Conservation (phyloP, 2,888 invertebrate species). For the Beris morrisii region DNA sequence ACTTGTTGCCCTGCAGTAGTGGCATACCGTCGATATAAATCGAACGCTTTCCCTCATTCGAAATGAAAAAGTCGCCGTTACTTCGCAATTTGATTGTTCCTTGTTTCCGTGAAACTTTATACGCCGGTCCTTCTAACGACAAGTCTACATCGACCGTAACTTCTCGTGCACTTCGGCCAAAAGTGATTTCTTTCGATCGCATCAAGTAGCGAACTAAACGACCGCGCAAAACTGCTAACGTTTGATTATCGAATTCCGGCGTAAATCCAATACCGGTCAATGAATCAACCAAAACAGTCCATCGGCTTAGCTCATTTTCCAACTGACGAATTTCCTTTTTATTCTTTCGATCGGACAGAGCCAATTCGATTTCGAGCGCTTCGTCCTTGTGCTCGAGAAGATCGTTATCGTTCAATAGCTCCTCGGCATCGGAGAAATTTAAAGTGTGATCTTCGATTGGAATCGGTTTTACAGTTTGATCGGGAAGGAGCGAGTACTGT, state of each 20-base stretch:
- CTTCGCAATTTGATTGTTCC: slow-evolving; percentile 87
- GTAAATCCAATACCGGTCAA: slow-evolving; percentile 77
- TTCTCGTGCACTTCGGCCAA: slow-evolving; percentile 88
- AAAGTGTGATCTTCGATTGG: slow-evolving; percentile 66
- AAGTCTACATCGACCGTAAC: slow-evolving; percentile 91
- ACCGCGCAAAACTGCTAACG: slow-evolving; percentile 88
- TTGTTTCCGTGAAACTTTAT: slow-evolving; percentile 90
- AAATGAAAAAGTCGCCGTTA: slow-evolving; percentile 92
- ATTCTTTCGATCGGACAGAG: slow-evolving; percentile 71
- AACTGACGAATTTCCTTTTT: slow-evolving; percentile 85
- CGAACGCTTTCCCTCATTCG: slow-evolving; percentile 92
- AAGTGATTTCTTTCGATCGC: slow-evolving; percentile 91
- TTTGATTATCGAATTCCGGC: slow-evolving; percentile 90
- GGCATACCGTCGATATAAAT: slow-evolving; percentile 94
- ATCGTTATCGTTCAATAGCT: slow-evolving; percentile 81
- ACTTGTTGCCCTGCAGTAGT: slow-evolving; percentile 83
- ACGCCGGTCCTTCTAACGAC: slow-evolving; percentile 89
- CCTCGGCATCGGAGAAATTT: slow-evolving; percentile 91
- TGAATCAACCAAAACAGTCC: slow-evolving; percentile 92
- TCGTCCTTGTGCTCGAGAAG: slow-evolving; percentile 79
- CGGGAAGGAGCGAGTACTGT: slow-evolving; percentile 87
- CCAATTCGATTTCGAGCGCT: slow-evolving; percentile 75
- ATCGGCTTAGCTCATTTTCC: slow-evolving; percentile 86
- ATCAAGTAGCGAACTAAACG: slow-evolving; percentile 91
- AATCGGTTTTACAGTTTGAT: slow-evolving; percentile 74